Conservation (phyloP, 2,797 vertebrate genomes). For the Aythya fuligula region DNA sequence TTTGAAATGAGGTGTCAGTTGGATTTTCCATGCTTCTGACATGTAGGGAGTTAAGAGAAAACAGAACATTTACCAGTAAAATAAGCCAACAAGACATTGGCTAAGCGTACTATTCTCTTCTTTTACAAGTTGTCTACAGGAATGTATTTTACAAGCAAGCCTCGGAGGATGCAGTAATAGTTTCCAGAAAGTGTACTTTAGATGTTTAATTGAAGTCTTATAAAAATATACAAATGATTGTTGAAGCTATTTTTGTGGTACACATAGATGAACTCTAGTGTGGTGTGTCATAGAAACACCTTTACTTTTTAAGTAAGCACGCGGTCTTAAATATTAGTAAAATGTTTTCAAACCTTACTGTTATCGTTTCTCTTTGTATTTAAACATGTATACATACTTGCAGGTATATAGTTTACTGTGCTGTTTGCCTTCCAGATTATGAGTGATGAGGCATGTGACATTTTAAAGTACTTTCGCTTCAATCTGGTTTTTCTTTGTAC, state of each 20-base stretch:
- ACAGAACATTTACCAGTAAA: background rate
- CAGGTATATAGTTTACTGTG: background rate
- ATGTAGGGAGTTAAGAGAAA: background rate
- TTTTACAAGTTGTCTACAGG: background rate
- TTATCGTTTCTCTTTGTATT: background rate
- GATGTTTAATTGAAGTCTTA: background rate
- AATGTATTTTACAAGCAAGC: slow-evolving; percentile 1
- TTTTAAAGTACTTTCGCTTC: background rate
- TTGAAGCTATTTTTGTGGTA: slow-evolving; percentile 3
- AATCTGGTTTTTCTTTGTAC: background rate
- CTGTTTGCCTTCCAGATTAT: background rate
- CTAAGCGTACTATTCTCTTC: background rate
- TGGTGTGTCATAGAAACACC: background rate
- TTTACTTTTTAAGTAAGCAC: background rate
- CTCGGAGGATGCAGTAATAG: background rate
- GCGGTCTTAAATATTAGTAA: background rate
- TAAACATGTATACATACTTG: background rate
- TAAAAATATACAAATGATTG: background rate
- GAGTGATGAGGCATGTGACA: background rate
- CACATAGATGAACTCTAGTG: background rate
- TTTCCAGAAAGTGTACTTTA: background rate
- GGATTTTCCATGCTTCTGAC: background rate
- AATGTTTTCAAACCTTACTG: background rate
- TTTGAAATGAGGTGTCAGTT: background rate
- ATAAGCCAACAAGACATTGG: background rate